phyloP scores from a whole-genome alignment of 2,797 vertebrate species.

The Halcyon leucocephala region DNA sequence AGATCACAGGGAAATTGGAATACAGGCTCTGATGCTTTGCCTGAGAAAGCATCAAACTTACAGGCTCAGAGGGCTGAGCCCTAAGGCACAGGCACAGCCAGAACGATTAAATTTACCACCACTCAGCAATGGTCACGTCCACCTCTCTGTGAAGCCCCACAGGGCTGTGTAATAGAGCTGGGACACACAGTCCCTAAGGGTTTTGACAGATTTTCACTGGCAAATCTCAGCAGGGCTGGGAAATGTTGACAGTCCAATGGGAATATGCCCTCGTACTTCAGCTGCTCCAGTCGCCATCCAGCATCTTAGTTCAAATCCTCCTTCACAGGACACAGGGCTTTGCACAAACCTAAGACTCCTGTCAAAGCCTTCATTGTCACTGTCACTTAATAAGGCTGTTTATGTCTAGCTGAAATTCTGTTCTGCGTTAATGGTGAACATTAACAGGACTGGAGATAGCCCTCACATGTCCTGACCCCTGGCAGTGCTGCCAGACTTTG shows the following conservation, averaged over 20 bases:
- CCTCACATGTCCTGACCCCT: not conserved
- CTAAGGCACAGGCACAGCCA: not conserved
- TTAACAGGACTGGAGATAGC: conserved; percentile 4
- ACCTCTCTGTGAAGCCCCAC: not conserved
- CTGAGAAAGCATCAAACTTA: not conserved
- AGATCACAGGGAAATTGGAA: not conserved
- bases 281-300: fast-evolving
- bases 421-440: not conserved
- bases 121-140: fast-evolving
- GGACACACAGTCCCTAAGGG: not conserved
- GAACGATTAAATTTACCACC: not conserved
- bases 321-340: fast-evolving
- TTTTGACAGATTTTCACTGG: not conserved
- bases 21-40: not conserved
- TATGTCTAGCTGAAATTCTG: not conserved
- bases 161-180: not conserved
- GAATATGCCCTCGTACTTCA: not conserved
- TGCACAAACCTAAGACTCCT: not conserved
- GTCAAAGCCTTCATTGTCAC: not conserved
- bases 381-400: not conserved
- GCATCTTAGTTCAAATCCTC: not conserved
- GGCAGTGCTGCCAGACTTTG: conserved; percentile 11
- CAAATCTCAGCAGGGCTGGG: not conserved
- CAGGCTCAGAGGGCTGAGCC: not conserved
- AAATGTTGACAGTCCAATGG: not conserved